phyloP scores from a whole-genome alignment of 2,888 invertebrate genomes.

The Agrotis segetum region DNA sequence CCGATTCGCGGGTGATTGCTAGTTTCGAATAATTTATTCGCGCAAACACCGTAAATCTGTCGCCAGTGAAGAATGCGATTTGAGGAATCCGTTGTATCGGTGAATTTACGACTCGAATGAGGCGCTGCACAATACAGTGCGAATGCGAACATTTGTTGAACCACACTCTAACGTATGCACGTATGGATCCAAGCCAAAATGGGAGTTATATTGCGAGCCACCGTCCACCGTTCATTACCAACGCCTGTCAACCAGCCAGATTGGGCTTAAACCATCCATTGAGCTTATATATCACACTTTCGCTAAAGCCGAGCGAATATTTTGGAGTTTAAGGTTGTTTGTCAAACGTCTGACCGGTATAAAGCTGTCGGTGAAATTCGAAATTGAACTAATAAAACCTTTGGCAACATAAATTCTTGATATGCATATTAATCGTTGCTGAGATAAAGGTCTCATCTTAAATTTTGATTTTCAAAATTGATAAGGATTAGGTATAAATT shows the following conservation, averaged over 20 bases:
- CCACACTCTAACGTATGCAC: conserved; percentile 69
- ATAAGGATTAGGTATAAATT: not conserved
- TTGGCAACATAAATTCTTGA: conserved; percentile 38
- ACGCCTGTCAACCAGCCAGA: conserved; percentile 70
- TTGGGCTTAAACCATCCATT: conserved; percentile 67
- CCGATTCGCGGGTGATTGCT: conserved; percentile 24
- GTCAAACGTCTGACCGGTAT: conserved; percentile 49
- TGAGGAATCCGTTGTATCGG: conserved; percentile 63
- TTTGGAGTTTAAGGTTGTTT: conserved; percentile 51
- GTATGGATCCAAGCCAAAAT: conserved; percentile 75
- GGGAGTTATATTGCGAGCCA: conserved; percentile 58
- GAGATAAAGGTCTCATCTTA: conserved; percentile 14
- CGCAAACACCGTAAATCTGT: conserved; percentile 59
- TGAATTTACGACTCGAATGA: conserved; percentile 66
- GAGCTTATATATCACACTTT: conserved; percentile 53
- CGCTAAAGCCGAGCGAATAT: conserved; percentile 46
- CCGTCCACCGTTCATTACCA: conserved; percentile 68
- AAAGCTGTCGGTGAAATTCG: conserved; percentile 49
- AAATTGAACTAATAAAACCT: conserved; percentile 51
- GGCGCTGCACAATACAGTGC: conserved; percentile 48
- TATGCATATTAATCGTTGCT: conserved; percentile 34
- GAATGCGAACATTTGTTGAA: conserved; percentile 63
- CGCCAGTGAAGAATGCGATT: conserved; percentile 61
- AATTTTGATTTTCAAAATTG: conserved; percentile 13
- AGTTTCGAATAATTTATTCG: conserved; percentile 52